A percentile compares a stretch with the other conserved stretches of the same genome.
phyloP scores from a whole-genome alignment of 2,113 vertebrate genomes.

The Epinephelus fuscoguttatus region DNA sequence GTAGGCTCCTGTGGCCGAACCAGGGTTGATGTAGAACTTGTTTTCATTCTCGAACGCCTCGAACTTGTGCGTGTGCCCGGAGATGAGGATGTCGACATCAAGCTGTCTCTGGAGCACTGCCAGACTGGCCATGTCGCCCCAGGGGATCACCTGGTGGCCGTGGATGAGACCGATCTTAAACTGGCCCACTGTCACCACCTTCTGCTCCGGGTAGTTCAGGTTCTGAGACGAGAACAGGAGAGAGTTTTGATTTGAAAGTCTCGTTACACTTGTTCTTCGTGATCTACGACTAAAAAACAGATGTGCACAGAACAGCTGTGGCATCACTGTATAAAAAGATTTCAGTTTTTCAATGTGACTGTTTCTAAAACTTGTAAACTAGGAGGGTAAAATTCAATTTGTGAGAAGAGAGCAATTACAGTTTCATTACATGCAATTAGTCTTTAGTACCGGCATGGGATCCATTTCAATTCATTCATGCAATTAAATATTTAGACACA shows the following conservation, averaged over 20 bases:
- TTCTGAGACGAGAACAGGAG: slow-evolving; percentile 84
- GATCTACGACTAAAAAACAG: neutral
- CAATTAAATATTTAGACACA: neutral
- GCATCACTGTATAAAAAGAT: neutral
- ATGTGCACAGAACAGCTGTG: too few species aligned
- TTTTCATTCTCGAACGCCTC: slow-evolving; percentile 99
- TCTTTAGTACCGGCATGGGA: neutral
- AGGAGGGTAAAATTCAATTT: neutral
- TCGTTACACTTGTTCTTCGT: neutral
- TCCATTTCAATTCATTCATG: neutral
- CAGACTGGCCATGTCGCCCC: slow-evolving; percentile 98
- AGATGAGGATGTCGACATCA: slow-evolving; percentile 99
- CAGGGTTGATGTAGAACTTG: slow-evolving; percentile 99
- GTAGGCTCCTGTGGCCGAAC: slow-evolving; percentile 98
- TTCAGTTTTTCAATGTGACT: neutral
- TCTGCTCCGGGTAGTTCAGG: slow-evolving; percentile 98
- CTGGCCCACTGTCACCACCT: slow-evolving; percentile 98
- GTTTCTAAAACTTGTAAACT: neutral
- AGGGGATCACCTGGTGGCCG: slow-evolving; percentile 98
- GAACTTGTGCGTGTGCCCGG: slow-evolving; percentile 99
- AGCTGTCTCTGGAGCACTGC: slow-evolving; percentile 96
- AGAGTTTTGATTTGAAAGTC: neutral
- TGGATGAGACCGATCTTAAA: slow-evolving; percentile 99
- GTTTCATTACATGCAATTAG: slow-evolving; percentile 28
- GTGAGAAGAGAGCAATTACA: neutral